phyloP scores from a whole-genome alignment of 2,888 invertebrate species.

The Aphrophora alni region DNA sequence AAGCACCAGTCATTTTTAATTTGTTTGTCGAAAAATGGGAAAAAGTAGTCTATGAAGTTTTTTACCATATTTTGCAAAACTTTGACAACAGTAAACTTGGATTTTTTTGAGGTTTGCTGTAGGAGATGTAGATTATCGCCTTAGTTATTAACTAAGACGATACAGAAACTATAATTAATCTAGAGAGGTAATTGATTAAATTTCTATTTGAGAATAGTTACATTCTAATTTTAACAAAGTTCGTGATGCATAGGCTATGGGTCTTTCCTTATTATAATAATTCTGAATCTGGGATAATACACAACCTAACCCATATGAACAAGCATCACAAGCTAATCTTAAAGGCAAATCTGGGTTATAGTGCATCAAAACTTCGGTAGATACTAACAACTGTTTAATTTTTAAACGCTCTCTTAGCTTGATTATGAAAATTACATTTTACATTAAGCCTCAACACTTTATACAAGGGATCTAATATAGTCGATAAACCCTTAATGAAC shows the following conservation, averaged over 20 bases:
- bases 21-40: too few species aligned
- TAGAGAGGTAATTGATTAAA: too few species aligned
- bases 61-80: too few species aligned
- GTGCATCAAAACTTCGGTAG: neutral
- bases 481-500: neutral
- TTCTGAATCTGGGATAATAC: conserved; percentile 1
- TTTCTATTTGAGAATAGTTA: conserved; percentile 11
- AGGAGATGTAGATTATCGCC: too few species aligned
- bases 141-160: too few species aligned
- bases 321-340: conserved; percentile 12
- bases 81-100: too few species aligned
- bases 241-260: neutral
- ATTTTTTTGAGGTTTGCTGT: too few species aligned
- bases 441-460: conserved; percentile 2
- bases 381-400: neutral
- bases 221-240: neutral
- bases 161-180: too few species aligned
- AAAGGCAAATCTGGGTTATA: neutral
- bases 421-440: neutral
- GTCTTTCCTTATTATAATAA: neutral
- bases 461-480: neutral
- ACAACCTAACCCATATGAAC: neutral
- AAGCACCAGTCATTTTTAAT: too few species aligned
- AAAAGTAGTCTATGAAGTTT: too few species aligned
- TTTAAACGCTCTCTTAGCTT: neutral